Evolutionary conservation across 2,888 invertebrate species (phyloP).

Genomic region (Rambutsinella grinnellia): DNA sequence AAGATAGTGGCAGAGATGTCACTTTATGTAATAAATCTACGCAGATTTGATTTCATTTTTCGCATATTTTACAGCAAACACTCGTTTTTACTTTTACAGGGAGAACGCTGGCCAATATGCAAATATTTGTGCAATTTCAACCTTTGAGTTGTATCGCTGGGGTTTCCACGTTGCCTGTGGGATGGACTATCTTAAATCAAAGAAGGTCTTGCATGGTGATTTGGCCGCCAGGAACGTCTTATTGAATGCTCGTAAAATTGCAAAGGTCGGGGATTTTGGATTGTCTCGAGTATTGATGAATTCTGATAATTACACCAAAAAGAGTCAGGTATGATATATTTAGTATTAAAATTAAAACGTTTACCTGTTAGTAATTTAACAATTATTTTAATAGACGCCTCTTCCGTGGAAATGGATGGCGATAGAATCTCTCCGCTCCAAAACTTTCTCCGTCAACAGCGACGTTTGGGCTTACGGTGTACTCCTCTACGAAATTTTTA

Average conservation of each 20-base stretch:
- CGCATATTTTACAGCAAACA: neutral
- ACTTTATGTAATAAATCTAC: neutral
- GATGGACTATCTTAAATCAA: slow-evolving; percentile 45
- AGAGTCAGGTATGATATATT: slow-evolving; percentile 34
- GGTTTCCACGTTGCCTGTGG: slow-evolving; percentile 55
- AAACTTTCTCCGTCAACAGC: slow-evolving; percentile 7
- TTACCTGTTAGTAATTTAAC: neutral
- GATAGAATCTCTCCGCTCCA: slow-evolving; percentile 26
- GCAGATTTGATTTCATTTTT: neutral
- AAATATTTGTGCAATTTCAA: slow-evolving; percentile 32
- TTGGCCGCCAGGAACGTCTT: slow-evolving; percentile 54
- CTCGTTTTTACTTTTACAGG: neutral
- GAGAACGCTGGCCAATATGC: slow-evolving; percentile 8
- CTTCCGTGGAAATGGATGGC: slow-evolving; percentile 61
- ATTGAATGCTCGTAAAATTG: slow-evolving; percentile 38
- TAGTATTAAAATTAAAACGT: neutral
- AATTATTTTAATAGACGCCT: slow-evolving; percentile 19
- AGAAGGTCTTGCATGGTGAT: slow-evolving; percentile 56
- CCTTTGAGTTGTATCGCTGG: slow-evolving; percentile 51
- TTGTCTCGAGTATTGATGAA: slow-evolving; percentile 43
- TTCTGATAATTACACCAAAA: slow-evolving; percentile 52
- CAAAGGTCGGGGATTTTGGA: slow-evolving; percentile 58
- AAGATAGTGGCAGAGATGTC: slow-evolving; percentile 23
- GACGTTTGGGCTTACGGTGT: slow-evolving; percentile 51
- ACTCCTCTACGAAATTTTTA: slow-evolving; percentile 31